Evolutionary conservation across 2,797 vertebrate species (phyloP).

Genomic region (Lagorchestes hirsutus): DNA sequence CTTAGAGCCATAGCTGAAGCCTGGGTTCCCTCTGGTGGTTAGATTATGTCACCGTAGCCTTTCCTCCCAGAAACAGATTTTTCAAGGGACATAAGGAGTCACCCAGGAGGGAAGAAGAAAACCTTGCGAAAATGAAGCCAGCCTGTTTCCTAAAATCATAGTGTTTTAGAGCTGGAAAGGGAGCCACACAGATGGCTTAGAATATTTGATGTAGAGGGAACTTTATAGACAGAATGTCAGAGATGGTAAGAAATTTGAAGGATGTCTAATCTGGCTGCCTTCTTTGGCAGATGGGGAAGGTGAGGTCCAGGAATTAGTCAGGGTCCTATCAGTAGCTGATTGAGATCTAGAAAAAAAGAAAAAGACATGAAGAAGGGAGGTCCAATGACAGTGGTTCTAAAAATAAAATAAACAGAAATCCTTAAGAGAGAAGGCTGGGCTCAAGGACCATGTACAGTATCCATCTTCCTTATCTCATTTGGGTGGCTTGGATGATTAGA

Average conservation of each 20-base stretch:
- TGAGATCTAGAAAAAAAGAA: not conserved
- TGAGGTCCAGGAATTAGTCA: not conserved
- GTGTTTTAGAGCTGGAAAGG: not conserved
- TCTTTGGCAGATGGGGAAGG: not conserved
- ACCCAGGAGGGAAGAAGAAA: not conserved
- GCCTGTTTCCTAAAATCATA: not conserved
- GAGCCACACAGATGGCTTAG: not conserved
- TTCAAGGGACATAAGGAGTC: not conserved
- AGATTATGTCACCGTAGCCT: slow-evolving; percentile 20
- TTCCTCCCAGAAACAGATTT: not conserved
- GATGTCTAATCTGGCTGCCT: not conserved
- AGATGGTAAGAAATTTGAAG: not conserved
- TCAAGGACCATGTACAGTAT: not conserved
- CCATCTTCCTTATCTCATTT: not conserved
- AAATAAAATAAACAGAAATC: not conserved
- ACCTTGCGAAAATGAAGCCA: not conserved
- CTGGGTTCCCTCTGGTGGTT: slow-evolving; percentile 75
- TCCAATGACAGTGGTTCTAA: not conserved
- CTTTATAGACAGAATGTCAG: not conserved
- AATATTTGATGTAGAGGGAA: not conserved
- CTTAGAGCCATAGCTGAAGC: slow-evolving; percentile 50
- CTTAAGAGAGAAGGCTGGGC: not conserved
- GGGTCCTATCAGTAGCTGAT: not conserved
- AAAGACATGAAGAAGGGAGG: not conserved
- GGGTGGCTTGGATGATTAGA: not conserved